Evolutionary conservation across 2,888 invertebrate genomes (phyloP).

Genomic region (Idaea biselata): DNA sequence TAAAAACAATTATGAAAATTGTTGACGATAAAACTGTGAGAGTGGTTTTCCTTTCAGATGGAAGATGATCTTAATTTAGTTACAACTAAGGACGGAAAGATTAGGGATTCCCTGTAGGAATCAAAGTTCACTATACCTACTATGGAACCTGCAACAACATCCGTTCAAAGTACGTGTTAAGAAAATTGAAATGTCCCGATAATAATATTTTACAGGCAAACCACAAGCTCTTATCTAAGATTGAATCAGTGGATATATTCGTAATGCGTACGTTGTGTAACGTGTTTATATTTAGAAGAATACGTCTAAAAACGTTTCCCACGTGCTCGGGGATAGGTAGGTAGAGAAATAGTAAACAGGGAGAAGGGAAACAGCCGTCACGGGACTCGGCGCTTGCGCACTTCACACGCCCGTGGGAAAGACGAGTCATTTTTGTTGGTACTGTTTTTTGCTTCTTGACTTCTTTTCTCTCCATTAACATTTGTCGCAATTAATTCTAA

Average conservation of each 20-base stretch:
- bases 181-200: conserved; percentile 17
- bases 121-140: not conserved
- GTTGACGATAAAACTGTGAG: conserved; percentile 5
- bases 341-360: conserved; percentile 33
- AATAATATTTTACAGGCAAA: conserved; percentile 19
- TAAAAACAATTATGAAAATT: conserved; percentile 25
- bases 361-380: conserved; percentile 41
- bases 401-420: conserved; percentile 35
- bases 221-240: conserved; percentile 22
- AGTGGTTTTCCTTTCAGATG: conserved; percentile 9
- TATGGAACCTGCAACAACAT: not conserved
- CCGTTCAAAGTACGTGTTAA: conserved; percentile 7
- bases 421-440: conserved; percentile 13
- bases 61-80: conserved; percentile 16
- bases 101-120: not conserved
- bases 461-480: not conserved
- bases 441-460: conserved; percentile 17
- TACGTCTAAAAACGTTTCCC: conserved; percentile 25
- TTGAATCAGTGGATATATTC: conserved; percentile 19
- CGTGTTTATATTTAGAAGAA: conserved; percentile 26
- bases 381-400: conserved; percentile 20
- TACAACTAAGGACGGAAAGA: not conserved
- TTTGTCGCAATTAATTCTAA: no score
- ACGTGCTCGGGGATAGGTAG: conserved; percentile 27
- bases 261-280: conserved; percentile 19